Conservation (phyloP, 2,888 invertebrate genomes). For the Acanthosepion esculentum region DNA sequence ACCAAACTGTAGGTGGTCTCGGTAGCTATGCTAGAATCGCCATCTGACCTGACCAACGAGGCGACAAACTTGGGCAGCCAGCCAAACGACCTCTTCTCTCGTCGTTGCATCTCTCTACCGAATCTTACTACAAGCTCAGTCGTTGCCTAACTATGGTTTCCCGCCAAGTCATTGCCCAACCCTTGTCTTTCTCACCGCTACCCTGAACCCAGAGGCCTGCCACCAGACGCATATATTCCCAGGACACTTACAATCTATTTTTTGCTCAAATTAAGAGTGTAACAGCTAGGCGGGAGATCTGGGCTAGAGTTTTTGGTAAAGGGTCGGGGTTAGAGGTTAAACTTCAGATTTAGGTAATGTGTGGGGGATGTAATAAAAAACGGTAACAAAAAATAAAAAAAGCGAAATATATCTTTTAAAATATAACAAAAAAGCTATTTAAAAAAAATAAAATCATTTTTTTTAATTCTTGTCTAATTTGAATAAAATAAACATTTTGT, state of each 20-base stretch:
- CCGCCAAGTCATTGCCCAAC: neutral
- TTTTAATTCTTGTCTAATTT: neutral
- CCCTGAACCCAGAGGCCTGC: neutral
- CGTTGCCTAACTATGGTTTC: neutral
- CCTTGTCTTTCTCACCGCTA: neutral
- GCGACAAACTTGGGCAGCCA: neutral
- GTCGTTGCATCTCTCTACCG: neutral
- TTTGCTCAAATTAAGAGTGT: neutral
- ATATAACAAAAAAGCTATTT: neutral
- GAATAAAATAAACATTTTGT: neutral
- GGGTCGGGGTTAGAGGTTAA: neutral
- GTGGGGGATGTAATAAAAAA: neutral
- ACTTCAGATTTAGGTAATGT: neutral
- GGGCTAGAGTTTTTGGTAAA: neutral
- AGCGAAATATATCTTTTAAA: neutral
- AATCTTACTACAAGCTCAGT: neutral
- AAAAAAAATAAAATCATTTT: neutral
- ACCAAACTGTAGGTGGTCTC: neutral
- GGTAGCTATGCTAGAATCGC: neutral
- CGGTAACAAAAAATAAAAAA: neutral
- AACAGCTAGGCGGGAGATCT: neutral
- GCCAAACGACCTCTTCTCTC: slow-evolving; percentile 18
- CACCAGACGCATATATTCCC: neutral
- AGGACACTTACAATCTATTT: neutral
- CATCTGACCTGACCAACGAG: slow-evolving; percentile 10